Conservation (phyloP, 2,113 vertebrate genomes). For the Bubalus kerabau region DNA sequence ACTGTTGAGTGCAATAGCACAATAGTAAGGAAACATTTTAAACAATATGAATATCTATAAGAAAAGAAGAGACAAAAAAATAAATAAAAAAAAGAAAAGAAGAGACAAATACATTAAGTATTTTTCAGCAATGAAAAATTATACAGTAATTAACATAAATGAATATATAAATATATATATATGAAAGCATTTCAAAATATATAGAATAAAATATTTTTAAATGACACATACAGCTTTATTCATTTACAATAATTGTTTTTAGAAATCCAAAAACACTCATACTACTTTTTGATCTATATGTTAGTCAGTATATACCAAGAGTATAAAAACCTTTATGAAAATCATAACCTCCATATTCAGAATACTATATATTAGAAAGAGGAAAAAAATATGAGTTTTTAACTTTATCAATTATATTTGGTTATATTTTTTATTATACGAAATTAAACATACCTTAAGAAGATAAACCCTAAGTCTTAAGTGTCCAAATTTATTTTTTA, state of each 20-base stretch:
- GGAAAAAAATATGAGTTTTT: not conserved
- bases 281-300: not conserved
- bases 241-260: not conserved
- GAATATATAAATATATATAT: not conserved
- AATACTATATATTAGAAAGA: not conserved
- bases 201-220: not conserved
- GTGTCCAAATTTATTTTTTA: not conserved
- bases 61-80: not conserved
- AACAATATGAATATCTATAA: not conserved
- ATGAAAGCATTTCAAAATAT: not conserved
- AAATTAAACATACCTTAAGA: not conserved
- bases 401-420: not conserved
- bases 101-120: not conserved
- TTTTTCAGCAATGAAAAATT: not conserved
- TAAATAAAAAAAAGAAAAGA: not conserved
- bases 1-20: not conserved
- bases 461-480: not conserved
- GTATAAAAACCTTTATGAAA: not conserved
- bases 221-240: not conserved
- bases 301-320: not conserved
- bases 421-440: not conserved
- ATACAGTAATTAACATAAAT: not conserved
- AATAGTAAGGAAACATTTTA: not conserved
- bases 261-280: not conserved
- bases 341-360: not conserved